Conservation (phyloP, 2,797 vertebrate genomes). For the Tokudaia tokunoshimensis region DNA sequence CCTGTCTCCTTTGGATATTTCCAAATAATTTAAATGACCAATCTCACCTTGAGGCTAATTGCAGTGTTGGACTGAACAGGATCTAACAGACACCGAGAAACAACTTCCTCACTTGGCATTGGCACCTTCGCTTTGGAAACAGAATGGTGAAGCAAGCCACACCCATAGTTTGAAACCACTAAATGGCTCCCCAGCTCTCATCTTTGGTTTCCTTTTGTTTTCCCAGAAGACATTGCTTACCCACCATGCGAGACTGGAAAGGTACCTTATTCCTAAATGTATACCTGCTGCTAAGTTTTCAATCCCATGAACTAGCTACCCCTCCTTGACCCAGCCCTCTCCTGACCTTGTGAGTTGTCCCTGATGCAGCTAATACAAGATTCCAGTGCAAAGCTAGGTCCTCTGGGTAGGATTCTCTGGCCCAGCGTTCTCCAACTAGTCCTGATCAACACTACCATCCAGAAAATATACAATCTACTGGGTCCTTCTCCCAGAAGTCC, state of each 20-base stretch:
- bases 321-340: not conserved
- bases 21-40: slow-evolving; percentile 12
- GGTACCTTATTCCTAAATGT: not conserved
- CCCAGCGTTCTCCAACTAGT: not conserved
- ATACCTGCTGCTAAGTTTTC: not conserved
- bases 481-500: not conserved
- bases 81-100: not conserved
- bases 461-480: not conserved
- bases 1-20: not conserved
- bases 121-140: not conserved
- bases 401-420: slow-evolving; percentile 1
- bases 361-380: not conserved
- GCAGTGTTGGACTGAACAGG: not conserved
- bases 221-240: not conserved
- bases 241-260: not conserved
- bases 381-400: not conserved
- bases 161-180: not conserved
- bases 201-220: not conserved
- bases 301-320: not conserved
- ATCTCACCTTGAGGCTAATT: slow-evolving; percentile 21
- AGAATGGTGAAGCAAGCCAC: not conserved
- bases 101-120: not conserved
- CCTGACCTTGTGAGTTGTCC: not conserved
- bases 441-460: not conserved
- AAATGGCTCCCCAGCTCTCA: not conserved